Percentiles rank a stretch among this genome's conserved stretches.
Conservation (phyloP, 2,888 invertebrate species). For the Schrankia costaestrigalis region DNA sequence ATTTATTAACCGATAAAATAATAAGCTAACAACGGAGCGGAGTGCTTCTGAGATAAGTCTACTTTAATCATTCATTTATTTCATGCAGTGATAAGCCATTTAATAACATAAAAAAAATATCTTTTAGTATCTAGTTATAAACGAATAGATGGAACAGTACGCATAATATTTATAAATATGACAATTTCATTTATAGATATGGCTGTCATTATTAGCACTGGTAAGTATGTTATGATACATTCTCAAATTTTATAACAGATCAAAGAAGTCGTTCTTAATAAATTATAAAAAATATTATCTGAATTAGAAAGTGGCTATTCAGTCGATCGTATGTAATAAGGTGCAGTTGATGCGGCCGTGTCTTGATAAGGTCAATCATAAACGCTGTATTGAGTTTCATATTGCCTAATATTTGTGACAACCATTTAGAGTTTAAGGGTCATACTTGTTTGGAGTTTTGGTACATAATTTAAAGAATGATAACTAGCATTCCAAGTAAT, state of each 20-base stretch:
- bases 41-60: too few relatives aligned
- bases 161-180: conserved; percentile 11
- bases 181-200: conserved; percentile 10
- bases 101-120: too few relatives aligned
- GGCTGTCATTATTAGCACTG: conserved; percentile 18
- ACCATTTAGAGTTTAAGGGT: conserved; percentile 21
- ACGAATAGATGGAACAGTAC: conserved; percentile 3
- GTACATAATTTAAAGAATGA: too few relatives aligned
- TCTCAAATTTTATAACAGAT: conserved; percentile 29
- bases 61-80: too few relatives aligned
- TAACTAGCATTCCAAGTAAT: too few relatives aligned
- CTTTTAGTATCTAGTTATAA: conserved; percentile 5
- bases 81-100: too few relatives aligned
- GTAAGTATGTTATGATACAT: conserved; percentile 25
- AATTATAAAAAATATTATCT: conserved; percentile 34
- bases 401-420: conserved; percentile 38
- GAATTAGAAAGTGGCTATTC: conserved; percentile 43
- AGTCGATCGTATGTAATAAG: conserved; percentile 37
- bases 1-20: too few relatives aligned
- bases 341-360: conserved; percentile 28
- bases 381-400: conserved; percentile 42
- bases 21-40: too few relatives aligned
- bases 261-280: conserved; percentile 32
- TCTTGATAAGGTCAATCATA: conserved; percentile 48
- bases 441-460: conserved; percentile 2